A percentile compares a stretch with the other conserved stretches of the same genome.
These are phyloP conservation scores for Zophobas atratus DNA, from an alignment of 1,140 invertebrate species.

Conservation along the genomic window DNA sequence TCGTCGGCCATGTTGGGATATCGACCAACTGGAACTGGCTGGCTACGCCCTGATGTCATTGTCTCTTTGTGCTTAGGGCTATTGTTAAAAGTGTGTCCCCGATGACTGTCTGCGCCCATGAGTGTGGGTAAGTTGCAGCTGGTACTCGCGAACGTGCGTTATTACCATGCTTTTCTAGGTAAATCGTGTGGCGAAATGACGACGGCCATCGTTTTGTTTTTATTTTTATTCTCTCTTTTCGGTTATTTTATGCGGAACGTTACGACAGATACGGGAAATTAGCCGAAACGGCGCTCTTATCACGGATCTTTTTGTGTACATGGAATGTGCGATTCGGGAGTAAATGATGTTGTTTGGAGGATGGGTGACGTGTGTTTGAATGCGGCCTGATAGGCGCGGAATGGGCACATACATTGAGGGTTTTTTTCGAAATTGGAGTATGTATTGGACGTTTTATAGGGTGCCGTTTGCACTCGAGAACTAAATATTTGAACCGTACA, in stretches of 20 bases:
- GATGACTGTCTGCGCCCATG: conserved; percentile 45
- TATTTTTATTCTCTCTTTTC: conserved; percentile 28
- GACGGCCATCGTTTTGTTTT: background rate
- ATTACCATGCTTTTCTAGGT: background rate
- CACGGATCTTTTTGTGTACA: too few species aligned
- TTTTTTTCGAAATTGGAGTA: too few species aligned
- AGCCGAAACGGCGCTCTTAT: too few species aligned
- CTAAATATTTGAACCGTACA: too few species aligned
- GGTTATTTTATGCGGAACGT: conserved; percentile 6
- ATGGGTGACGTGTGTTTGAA: too few species aligned
- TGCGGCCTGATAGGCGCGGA: too few species aligned
- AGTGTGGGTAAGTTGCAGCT: conserved; percentile 47
- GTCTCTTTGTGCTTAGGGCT: conserved; percentile 54
- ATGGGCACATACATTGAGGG: too few species aligned
- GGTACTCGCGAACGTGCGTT: conserved; percentile 14
- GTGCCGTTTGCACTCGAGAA: too few species aligned
- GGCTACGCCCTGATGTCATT: conserved; percentile 56
- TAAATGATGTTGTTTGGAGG: too few species aligned
- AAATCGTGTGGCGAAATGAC: background rate
- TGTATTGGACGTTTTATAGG: too few species aligned
- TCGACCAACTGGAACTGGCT: conserved; percentile 57
- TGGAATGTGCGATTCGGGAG: too few species aligned
- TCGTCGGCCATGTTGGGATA: conserved; percentile 57
- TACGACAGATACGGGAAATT: background rate
- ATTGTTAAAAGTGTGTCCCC: conserved; percentile 51